Percentiles rank a stretch among this genome's conserved stretches.
Conservation (phyloP, 2,888 invertebrate genomes). For the Sphaerophoria taeniata region DNA sequence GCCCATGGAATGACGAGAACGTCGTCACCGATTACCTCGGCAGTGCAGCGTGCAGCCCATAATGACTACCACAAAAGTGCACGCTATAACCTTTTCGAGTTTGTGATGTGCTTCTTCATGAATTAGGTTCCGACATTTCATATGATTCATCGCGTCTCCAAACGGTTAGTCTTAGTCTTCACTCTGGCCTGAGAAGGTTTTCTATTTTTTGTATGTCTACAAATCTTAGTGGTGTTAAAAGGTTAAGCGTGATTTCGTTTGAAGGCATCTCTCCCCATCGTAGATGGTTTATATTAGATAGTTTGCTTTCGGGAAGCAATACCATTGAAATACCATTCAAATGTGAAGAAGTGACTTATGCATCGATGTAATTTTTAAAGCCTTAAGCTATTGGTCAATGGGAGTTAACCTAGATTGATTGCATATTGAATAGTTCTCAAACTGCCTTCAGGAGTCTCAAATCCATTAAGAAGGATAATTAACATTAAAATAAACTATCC, state of each 20-base stretch:
- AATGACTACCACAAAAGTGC: conserved; percentile 54
- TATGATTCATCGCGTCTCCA: conserved; percentile 54
- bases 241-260: conserved; percentile 70
- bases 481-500: conserved; percentile 1
- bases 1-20: conserved; percentile 28
- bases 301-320: conserved; percentile 54
- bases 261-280: conserved; percentile 54
- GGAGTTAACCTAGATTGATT: conserved; percentile 31
- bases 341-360: conserved; percentile 45
- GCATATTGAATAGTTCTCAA: conserved; percentile 16
- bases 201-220: too few relatives aligned
- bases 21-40: too few relatives aligned
- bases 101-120: conserved; percentile 57
- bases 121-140: conserved; percentile 48
- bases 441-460: conserved; percentile 6
- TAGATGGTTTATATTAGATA: conserved; percentile 59
- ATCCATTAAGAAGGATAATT: conserved; percentile 13
- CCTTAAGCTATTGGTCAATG: conserved; percentile 45
- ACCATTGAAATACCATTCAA: conserved; percentile 57
- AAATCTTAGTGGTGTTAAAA: conserved; percentile 56
- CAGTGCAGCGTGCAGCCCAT: conserved; percentile 60
- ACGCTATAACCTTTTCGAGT: conserved; percentile 65
- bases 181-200: conserved; percentile 30
- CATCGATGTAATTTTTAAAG: neutral
- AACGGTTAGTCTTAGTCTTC: conserved; percentile 2